Evolutionary conservation across 1,140 invertebrate species (phyloP), one percentile per base, ranked within the genome.

Genomic region (Sesamia nonagrioides): DNA sequence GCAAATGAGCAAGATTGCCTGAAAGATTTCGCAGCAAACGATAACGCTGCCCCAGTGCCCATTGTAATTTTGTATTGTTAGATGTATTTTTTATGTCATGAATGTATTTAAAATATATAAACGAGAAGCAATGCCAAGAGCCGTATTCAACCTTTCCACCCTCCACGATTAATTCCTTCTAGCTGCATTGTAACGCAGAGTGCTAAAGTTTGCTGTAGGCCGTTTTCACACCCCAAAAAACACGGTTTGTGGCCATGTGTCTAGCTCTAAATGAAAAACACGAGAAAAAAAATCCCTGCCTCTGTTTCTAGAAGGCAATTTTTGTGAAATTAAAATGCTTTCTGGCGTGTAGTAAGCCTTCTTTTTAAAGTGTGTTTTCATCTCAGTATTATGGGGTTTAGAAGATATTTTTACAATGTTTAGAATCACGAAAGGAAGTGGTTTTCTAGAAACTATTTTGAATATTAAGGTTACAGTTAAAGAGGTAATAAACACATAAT

Each of bases 201-300:
- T 37, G 72, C 54, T 75, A 42, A 76, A 66, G 45, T 76, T 74
- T 18, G 50, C 63, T 73, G 76, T 77, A 78, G 84, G 82, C 79
- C 79, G 71, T 63, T 82, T 86, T 82, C 82, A 84, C 84, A 86
- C 84, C 84, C 84, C 77, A 82, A 86, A 86, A 83, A 86, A 79
- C 56, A 84, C 79, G 54, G 77, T 82, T 79, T 80, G 75, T 66
- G 54, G 63, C 52, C 50, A 81, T 61, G 61, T 74, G 73, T 71
- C 50, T 73, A 42, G 48, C 78, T 68, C 75, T 79, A 80, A 80
- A 84, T 84, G 81, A 84, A 73, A 77, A 84, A 81, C 77, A 52
- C 77, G 74, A 71, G 76, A 78, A 72, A 80, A 61, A 50, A n/a
- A 13, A 50, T n/a, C 56, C 27, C 13, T 4, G 35, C 17, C 42